phyloP scores from a whole-genome alignment of 2,888 invertebrate species.

The Hoplodrina blanda region DNA sequence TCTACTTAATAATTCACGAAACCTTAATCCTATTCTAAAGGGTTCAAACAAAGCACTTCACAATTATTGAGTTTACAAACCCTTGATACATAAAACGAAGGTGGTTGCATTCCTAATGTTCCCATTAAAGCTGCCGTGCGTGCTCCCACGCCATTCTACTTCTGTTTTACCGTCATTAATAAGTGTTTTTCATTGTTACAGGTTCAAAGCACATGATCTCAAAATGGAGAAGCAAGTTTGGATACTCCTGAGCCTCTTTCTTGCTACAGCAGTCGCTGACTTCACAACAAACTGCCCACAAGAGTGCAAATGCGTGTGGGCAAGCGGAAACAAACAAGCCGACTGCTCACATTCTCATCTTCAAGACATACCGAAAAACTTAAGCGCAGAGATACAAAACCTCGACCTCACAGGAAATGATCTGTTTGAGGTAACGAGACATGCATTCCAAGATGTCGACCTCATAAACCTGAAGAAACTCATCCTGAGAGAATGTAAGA shows the following conservation, averaged over 20 bases:
- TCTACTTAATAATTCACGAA: constrained; percentile 50
- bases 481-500: constrained; percentile 93
- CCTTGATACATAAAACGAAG: constrained; percentile 75
- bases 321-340: constrained; percentile 95
- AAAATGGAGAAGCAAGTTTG: constrained; percentile 80
- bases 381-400: constrained; percentile 93
- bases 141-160: constrained; percentile 75
- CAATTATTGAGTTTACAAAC: constrained; percentile 71
- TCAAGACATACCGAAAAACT: constrained; percentile 92
- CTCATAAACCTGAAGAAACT: constrained; percentile 96
- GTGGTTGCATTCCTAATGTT: constrained; percentile 74
- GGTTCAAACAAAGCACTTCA: constrained; percentile 62
- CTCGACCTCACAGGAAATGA: constrained; percentile 94
- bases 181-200: constrained; percentile 79
- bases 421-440: constrained; percentile 92
- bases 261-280: constrained; percentile 80
- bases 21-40: constrained; percentile 63
- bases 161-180: constrained; percentile 67
- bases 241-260: constrained; percentile 73
- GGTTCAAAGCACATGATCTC: constrained; percentile 67
- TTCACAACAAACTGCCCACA: constrained; percentile 92
- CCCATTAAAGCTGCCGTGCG: constrained; percentile 75
- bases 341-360: constrained; percentile 94
- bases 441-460: constrained; percentile 93
- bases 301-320: constrained; percentile 96